phyloP scores from a whole-genome alignment of 2,797 vertebrate species.

The Intellagama lesueurii region DNA sequence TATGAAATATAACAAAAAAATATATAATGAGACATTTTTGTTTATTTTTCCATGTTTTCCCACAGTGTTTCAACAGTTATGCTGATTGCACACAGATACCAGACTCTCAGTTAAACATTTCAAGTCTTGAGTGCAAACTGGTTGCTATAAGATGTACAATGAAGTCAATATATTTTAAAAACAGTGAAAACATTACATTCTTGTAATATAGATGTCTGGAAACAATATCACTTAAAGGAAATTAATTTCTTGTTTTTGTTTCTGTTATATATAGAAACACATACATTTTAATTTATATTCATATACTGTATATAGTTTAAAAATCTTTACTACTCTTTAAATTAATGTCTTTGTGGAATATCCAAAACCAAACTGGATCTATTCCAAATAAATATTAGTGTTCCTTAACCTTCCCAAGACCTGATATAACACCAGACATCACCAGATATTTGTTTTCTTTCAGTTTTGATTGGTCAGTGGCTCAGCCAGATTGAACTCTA shows the following conservation, averaged over 20 bases:
- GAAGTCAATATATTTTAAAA: constrained; percentile 14
- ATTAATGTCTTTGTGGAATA: background rate
- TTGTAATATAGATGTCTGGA: constrained; percentile 19
- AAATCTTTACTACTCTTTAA: constrained; percentile 20
- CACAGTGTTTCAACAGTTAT: constrained; percentile 20
- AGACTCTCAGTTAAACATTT: constrained; percentile 33
- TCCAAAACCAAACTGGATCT: background rate
- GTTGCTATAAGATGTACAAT: background rate
- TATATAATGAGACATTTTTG: constrained; percentile 4
- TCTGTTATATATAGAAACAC: background rate
- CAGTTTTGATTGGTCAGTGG: constrained; percentile 2
- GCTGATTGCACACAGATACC: background rate
- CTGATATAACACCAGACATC: background rate
- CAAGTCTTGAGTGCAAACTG: constrained; percentile 17
- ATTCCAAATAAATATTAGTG: constrained; percentile 25
- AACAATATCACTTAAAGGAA: constrained; percentile 5
- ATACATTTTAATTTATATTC: no score
- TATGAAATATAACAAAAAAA: background rate
- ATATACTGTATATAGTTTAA: background rate
- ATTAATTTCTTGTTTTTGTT: constrained; percentile 16
- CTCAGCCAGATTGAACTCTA: background rate
- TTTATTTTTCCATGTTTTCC: constrained; percentile 13
- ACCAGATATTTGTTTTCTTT: constrained; percentile 24
- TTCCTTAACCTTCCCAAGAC: constrained; percentile 5
- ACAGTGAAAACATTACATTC: background rate